Base-by-base conservation (phyloP, 1,140 invertebrate genomes). In the Laupala kohalensis region DNA sequence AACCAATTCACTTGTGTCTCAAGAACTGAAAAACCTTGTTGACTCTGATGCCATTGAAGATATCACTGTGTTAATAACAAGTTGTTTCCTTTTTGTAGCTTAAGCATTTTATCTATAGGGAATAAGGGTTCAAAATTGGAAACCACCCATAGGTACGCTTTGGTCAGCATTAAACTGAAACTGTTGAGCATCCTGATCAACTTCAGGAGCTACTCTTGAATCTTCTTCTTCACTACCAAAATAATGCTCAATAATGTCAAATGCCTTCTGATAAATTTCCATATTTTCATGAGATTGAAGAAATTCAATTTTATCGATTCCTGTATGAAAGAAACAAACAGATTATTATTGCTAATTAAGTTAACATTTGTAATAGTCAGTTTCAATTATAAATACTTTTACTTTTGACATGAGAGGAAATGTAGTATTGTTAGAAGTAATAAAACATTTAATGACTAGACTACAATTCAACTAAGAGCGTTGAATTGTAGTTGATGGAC, bases 301-400 rank as follows among this genome's bases (percentile, higher is more conserved):
- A 80, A 93, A 96, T 83, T 99, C 97, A 73, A 99, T 97, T 83
- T 98, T 98, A 77, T 98, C 96, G 77, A 99, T 83, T 77, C 95
- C 95, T 95, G 76, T 25, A 70, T 83, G 84, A 76, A 76, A 53
- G 4, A 53, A 4, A 19, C 37, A 53, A 53, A 15, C 6, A 37
- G 9, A 53, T 0, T 13, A 53, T 53, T 53, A 53, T 53, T n/a
- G n/a, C n/a, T n/a, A n/a, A n/a, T n/a, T n/a, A n/a, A n/a, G n/a
- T n/a, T n/a, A n/a, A n/a, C n/a, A n/a, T n/a, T n/a, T n/a, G n/a
- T n/a, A n/a, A n/a, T n/a, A n/a, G n/a, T n/a, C n/a, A n/a, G n/a
- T n/a, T n/a, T n/a, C n/a, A n/a, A n/a, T n/a, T n/a, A n/a, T n/a
- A n/a, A n/a, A n/a, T n/a, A n/a, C n/a, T n/a, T n/a, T n/a, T n/a